Evolutionary conservation across 2,888 invertebrate species (phyloP), one percentile per base, ranked within the genome.

Genomic region (Drosophila parthenogenetica): DNA sequence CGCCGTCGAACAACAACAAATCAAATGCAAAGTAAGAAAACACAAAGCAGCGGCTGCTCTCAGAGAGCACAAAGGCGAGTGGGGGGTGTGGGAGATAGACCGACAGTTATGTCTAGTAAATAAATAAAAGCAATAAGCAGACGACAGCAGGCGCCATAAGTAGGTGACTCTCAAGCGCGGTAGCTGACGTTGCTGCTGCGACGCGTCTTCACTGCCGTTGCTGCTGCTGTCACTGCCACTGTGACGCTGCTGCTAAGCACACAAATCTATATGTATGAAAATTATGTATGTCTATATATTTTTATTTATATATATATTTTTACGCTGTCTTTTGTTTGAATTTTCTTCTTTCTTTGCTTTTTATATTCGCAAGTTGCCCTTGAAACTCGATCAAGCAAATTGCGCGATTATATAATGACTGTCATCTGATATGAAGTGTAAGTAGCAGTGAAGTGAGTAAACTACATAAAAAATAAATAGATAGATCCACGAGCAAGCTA

Each of bases 41-140:
- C 22, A 25, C 5, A 48, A 48, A 32, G 29, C 16, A 32, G 42
- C n/a, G 10, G 19, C 39, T 37, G 39, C 39, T 19, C 14, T 11
- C 22, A 19, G 29, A 17, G 16, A 17, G 48, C 32, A 13, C 13
- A 35, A 2, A 29, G 29, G 0, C 2, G 1, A 13, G 35, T 35
- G 35, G 17, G 39, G 1, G n/a, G 16, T 5, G 17, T 4, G 50
- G 13, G 37, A 22, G 22, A 22, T 22, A 22, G 49, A 43, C 7
- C 43, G 54, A 51, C 81, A 84, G 69, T 70, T 81, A 79, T 73
- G 81, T 81, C 73, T 75, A 86, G 86, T 84, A 78, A 84, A 84
- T 84, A 84, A 84, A 84, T 84, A 84, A 84, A 84, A 86, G 80
- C 87, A 80, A 88, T 86, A 84, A 85, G 70, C 88, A 82, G 76